Evolutionary conservation across 2,113 vertebrate genomes (phyloP).

Genomic region (Rostratula benghalensis): DNA sequence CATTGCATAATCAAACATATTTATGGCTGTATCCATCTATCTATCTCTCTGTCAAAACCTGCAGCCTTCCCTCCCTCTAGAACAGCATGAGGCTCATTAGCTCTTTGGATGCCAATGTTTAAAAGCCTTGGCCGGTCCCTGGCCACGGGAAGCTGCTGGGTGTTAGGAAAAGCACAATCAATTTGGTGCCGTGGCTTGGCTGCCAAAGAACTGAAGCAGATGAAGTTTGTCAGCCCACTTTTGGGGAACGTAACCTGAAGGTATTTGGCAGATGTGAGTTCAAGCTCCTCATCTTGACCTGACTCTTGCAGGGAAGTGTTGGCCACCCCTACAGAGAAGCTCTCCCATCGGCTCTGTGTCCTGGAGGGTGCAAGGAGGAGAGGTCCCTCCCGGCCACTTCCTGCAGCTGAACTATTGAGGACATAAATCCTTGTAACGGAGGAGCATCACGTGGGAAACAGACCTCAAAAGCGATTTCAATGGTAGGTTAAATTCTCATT

Average conservation of each 20-base stretch:
- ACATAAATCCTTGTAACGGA: rapidly evolving
- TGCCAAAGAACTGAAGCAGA: neutral
- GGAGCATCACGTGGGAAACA: neutral
- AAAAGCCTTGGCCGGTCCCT: neutral
- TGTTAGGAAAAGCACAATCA: neutral
- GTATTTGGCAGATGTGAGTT: neutral
- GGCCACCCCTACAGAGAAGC: neutral
- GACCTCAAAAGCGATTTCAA: neutral
- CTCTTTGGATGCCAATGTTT: neutral
- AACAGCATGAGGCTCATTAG: neutral
- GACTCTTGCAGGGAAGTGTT: neutral
- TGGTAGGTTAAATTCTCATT: neutral
- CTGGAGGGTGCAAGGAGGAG: neutral
- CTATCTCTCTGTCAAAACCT: neutral
- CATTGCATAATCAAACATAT: slow-evolving; percentile 4
- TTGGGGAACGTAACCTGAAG: neutral
- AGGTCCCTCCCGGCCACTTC: rapidly evolving
- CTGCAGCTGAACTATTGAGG: neutral
- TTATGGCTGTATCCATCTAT: neutral
- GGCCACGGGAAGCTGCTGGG: neutral
- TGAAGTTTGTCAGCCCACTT: neutral
- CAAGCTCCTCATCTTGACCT: neutral
- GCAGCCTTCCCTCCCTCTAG: neutral
- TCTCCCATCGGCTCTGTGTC: rapidly evolving
- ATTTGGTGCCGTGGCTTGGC: neutral